These are phyloP conservation scores for Corythornis leucogaster DNA, from an alignment of 2,797 vertebrate genomes.

Conservation along the genomic window DNA sequence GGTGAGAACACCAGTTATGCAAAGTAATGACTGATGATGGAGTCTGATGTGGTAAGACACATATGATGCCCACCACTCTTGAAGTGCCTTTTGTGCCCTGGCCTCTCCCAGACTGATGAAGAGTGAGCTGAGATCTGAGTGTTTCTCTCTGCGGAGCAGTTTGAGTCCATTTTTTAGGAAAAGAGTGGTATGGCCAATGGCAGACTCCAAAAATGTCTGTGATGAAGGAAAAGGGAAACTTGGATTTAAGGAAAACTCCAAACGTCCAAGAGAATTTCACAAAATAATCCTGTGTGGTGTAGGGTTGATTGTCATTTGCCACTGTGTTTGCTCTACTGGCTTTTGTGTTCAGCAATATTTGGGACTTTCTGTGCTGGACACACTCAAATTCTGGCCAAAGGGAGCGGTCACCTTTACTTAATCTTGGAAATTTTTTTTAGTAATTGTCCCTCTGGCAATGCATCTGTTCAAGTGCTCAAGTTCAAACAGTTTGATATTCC, in stretches of 20 bases:
- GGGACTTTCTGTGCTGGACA: background rate
- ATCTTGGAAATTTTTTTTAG: background rate
- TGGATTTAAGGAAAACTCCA: background rate
- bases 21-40: no score
- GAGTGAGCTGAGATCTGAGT: background rate
- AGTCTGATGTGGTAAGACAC: background rate
- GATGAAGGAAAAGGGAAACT: background rate
- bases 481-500: background rate
- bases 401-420: background rate
- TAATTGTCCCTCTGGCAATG: background rate
- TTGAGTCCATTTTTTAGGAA: background rate
- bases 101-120: background rate
- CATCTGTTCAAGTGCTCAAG: background rate
- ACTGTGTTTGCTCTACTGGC: rapidly evolving
- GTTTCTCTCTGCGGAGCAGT: rapidly evolving
- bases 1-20: no score
- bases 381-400: background rate
- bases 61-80: background rate
- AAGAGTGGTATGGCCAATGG: background rate
- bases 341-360: background rate
- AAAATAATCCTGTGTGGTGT: rapidly evolving
- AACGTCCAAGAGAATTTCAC: background rate
- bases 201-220: background rate
- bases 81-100: background rate
- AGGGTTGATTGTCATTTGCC: background rate